phyloP scores from a whole-genome alignment of 2,113 vertebrate species.

The Lampris megalopsis region DNA sequence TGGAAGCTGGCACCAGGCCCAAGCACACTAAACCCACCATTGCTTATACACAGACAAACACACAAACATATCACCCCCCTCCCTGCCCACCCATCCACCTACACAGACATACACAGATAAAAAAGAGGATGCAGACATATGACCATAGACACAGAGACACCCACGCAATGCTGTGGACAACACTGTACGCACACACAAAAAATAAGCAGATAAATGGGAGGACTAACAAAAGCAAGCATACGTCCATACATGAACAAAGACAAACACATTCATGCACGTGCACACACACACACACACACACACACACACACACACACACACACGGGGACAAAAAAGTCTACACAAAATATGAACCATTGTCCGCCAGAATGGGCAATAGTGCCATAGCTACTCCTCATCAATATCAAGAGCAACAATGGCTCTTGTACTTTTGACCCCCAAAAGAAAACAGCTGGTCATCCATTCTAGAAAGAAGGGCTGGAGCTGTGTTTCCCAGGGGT shows the following conservation, averaged over 20 bases:
- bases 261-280: not conserved
- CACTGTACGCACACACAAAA: not conserved
- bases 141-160: not conserved
- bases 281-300: slow-evolving; percentile 4
- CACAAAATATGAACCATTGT: slow-evolving; percentile 9
- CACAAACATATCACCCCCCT: slow-evolving; percentile 5
- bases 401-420: slow-evolving; percentile 23
- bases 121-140: slow-evolving; percentile 30
- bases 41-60: slow-evolving; percentile 8
- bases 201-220: not conserved
- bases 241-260: not conserved
- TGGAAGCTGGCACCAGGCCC: slow-evolving; percentile 15
- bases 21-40: not conserved
- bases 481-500: slow-evolving; percentile 39
- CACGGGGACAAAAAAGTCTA: not conserved
- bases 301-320: slow-evolving; percentile 14
- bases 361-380: slow-evolving; percentile 30
- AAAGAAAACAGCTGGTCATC: slow-evolving; percentile 33
- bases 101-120: not conserved
- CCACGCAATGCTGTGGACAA: not conserved
- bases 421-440: not conserved
- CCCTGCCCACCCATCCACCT: no score
- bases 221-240: not conserved
- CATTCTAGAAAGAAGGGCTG: slow-evolving; percentile 23
- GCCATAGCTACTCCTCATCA: slow-evolving; percentile 23